These are phyloP conservation scores for Puntigrus tetrazona DNA, from an alignment of 2,113 vertebrate genomes.

Conservation along the genomic window DNA sequence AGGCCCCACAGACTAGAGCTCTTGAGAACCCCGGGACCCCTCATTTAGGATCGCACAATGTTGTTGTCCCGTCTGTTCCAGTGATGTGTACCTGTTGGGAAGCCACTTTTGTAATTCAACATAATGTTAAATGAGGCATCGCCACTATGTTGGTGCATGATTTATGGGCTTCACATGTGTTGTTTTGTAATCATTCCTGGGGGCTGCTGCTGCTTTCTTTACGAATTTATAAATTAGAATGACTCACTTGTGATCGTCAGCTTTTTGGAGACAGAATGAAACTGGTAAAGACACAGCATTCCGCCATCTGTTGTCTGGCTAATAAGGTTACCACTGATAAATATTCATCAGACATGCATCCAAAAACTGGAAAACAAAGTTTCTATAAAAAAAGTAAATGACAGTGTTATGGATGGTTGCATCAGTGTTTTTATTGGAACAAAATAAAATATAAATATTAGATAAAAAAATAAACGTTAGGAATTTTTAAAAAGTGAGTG, in stretches of 20 bases:
- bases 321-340: not conserved
- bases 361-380: not conserved
- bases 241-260: constrained; percentile 43
- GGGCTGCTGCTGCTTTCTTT: constrained; percentile 39
- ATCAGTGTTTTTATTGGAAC: no score
- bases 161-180: constrained; percentile 23
- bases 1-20: constrained; percentile 8
- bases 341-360: not conserved
- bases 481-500: no score
- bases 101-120: constrained; percentile 14
- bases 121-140: not conserved
- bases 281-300: constrained; percentile 15
- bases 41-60: constrained; percentile 15
- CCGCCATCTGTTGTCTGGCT: constrained; percentile 17
- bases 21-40: constrained; percentile 23
- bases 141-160: constrained; percentile 21
- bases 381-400: not conserved
- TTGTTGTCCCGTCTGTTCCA: constrained; percentile 23
- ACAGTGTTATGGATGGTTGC: no score
- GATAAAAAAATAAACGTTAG: no score
- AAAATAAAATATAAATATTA: no score
- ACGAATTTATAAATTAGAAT: constrained; percentile 10
- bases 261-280: constrained; percentile 37
- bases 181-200: constrained; percentile 37
- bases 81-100: not conserved